Conservation (phyloP, 2,797 vertebrate genomes). For the Melanotaenia boesemani region DNA sequence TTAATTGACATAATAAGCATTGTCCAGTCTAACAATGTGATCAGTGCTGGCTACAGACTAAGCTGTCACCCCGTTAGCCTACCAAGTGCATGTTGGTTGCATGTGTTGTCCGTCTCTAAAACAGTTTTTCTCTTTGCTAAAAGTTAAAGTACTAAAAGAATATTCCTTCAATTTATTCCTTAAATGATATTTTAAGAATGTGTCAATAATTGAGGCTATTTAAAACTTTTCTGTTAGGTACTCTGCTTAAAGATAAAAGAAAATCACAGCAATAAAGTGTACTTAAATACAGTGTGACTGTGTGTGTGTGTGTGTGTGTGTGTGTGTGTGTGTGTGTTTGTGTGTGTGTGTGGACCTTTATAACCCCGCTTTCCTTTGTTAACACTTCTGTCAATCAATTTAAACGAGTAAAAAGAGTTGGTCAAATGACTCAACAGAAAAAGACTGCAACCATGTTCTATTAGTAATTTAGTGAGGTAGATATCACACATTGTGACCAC, state of each 20-base stretch:
- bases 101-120: too few species aligned
- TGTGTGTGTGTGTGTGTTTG: too few species aligned
- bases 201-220: too few species aligned
- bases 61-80: not conserved
- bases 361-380: slow-evolving; percentile 25
- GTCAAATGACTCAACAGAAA: slow-evolving; percentile 28
- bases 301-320: not conserved
- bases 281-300: not conserved
- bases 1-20: not conserved
- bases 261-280: not conserved
- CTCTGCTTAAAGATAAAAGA: not conserved
- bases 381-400: slow-evolving; percentile 28
- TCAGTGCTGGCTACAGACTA: not conserved
- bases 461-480: not conserved
- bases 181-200: not conserved
- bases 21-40: not conserved
- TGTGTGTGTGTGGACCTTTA: not conserved
- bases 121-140: too few species aligned
- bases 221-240: not conserved
- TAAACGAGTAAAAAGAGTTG: slow-evolving; percentile 29
- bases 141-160: not conserved
- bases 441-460: slow-evolving; percentile 19
- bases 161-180: not conserved
- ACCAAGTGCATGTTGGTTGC: too few species aligned
- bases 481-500: slow-evolving; percentile 23